Conservation (phyloP, 2,888 invertebrate species). For the Cryptus armator region DNA sequence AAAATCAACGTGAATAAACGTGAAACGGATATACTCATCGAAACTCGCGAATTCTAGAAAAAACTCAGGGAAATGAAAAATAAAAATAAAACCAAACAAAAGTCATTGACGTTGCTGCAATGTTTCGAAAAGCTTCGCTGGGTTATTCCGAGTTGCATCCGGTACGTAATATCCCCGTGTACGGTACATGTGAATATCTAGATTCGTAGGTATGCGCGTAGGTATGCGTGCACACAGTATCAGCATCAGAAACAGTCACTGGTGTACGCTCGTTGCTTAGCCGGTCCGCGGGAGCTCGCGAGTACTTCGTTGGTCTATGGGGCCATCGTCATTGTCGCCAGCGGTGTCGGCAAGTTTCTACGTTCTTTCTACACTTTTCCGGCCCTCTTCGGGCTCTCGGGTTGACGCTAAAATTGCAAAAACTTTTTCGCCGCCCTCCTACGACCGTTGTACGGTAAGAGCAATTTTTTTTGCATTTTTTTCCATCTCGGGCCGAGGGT, state of each 20-base stretch:
- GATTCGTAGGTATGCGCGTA: background rate
- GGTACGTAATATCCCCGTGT: constrained; percentile 3
- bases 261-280: constrained; percentile 20
- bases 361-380: constrained; percentile 39
- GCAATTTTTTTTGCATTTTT: constrained; percentile 62
- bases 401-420: constrained; percentile 66
- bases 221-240: background rate
- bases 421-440: constrained; percentile 57
- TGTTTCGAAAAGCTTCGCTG: background rate
- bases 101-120: background rate
- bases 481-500: constrained; percentile 58
- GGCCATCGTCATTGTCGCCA: constrained; percentile 64
- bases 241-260: constrained; percentile 20
- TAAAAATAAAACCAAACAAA: background rate
- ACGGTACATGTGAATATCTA: background rate
- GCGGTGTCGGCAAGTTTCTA: constrained; percentile 54
- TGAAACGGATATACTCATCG: background rate
- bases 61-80: no score
- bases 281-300: background rate
- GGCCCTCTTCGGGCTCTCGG: background rate
- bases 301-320: constrained; percentile 39
- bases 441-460: constrained; percentile 14
- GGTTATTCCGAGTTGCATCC: background rate
- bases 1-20: background rate
- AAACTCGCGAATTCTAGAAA: background rate